Percentiles rank a stretch among this genome's conserved stretches.
Conservation (phyloP, 53 echinoderm and acorn worm species). For the Glandiceps talaboti region DNA sequence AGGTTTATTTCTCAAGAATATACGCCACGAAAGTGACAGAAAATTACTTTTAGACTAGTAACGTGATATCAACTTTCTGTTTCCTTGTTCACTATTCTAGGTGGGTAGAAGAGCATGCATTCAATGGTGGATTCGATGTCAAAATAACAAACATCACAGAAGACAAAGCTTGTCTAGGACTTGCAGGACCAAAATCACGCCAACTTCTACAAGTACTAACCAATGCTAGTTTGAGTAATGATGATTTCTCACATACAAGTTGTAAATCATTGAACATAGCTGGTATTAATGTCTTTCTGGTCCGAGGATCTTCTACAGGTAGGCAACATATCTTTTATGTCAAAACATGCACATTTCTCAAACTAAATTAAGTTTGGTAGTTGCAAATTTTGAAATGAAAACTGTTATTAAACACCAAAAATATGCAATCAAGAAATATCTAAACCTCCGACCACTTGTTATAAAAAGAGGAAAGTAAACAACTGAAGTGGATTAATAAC, state of each 20-base stretch:
- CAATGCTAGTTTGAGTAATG: slow-evolving; percentile 42
- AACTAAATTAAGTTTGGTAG: no score
- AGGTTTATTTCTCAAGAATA: no score
- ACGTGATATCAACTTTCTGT: not conserved
- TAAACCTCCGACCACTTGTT: no score
- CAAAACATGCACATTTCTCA: no score
- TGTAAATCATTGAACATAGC: slow-evolving; percentile 40
- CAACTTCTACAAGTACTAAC: slow-evolving; percentile 25
- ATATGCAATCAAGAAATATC: no score
- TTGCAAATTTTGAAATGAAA: no score
- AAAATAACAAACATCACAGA: slow-evolving; percentile 7
- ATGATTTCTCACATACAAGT: slow-evolving; percentile 63
- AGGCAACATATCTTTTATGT: no score
- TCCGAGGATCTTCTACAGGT: slow-evolving; percentile 87
- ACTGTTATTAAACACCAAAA: no score
- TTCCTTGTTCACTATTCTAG: slow-evolving; percentile 8
- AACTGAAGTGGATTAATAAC: no score
- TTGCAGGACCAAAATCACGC: slow-evolving; percentile 2
- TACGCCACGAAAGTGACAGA: no score
- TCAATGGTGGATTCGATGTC: slow-evolving; percentile 17
- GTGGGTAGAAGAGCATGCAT: slow-evolving; percentile 78
- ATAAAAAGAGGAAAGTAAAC: no score
- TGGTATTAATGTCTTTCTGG: slow-evolving; percentile 39
- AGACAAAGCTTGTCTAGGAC: slow-evolving; percentile 4
- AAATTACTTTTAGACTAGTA: not conserved